Evolutionary conservation across 2,888 invertebrate species (phyloP), one percentile per base, ranked within the genome.

Genomic region (Leucophenga montana): DNA sequence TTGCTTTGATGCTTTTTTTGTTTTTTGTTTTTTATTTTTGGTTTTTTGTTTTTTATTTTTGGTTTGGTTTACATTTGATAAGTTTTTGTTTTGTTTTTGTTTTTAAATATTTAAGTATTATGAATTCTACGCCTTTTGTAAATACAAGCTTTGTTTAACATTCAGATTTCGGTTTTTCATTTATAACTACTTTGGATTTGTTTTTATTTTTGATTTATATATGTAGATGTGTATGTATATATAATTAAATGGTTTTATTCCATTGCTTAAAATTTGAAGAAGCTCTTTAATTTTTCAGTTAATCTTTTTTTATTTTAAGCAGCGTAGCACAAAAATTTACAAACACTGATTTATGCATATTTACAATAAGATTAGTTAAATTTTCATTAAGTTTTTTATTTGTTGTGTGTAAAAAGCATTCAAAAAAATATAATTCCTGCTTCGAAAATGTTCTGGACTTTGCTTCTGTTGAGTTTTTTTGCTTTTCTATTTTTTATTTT

Each of bases 401-500:
- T 70, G 27, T 54, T 66, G 8, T 57, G 22, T 57, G 31, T 56
- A 59, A 59, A 59, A 59, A 59, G 59, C 67, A 59, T 64, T 73
- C 71, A 53, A 72, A 74, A 75, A 77, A 74, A 74, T 69, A 75
- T 77, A 73, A 72, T 67, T 66, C 69, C 61, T 68, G 68, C 48
- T 70, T 75, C 64, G 68, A 70, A 72, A 61, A 68, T 70, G 70
- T 68, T 62, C 66, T 78, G 78, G 78, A 78, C 76, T 73, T 18
- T 18, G n/a, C 50, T 65, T 46, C 46, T 72, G 68, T 72, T 74
- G 61, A 68, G 74, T 44, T 9, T 50, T 33, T 65, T 50, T 48
- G 11, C 14, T 50, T 50, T 66, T 56, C 39, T 33, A 46, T 50
- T 44, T 18, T 0, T 61, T 67, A 33, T 50, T 68, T 59, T 18